phyloP scores from a whole-genome alignment of 2,888 invertebrate genomes.

The Ischnura elegans region DNA sequence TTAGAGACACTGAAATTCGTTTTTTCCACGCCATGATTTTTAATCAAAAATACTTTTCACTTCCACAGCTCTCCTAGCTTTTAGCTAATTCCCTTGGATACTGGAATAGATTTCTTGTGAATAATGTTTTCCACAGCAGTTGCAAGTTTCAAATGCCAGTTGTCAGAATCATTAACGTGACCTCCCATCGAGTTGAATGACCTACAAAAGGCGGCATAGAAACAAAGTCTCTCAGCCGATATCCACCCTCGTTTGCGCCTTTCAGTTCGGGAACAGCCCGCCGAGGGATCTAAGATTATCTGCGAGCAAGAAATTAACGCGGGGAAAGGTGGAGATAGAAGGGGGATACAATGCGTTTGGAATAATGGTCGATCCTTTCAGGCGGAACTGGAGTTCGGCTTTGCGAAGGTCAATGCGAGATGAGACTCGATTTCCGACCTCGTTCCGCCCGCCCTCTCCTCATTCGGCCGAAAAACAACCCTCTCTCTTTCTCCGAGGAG shows the following conservation, averaged over 20 bases:
- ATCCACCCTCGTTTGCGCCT: neutral
- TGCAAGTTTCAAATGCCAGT: too few relatives aligned
- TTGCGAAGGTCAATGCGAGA: neutral
- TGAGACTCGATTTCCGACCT: neutral
- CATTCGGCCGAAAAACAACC: neutral
- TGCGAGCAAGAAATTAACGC: neutral
- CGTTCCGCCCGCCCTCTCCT: neutral
- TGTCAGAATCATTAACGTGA: neutral
- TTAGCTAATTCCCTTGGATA: too few relatives aligned
- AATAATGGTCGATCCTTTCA: neutral
- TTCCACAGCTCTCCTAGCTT: too few relatives aligned
- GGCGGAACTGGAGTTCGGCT: neutral
- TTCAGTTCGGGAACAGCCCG: neutral
- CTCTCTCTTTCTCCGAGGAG: neutral
- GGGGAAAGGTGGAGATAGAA: neutral
- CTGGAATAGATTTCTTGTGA: too few relatives aligned
- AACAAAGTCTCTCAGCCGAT: neutral
- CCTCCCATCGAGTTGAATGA: neutral
- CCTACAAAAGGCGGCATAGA: neutral
- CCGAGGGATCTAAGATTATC: neutral
- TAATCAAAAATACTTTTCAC: too few relatives aligned
- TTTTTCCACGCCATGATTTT: too few relatives aligned
- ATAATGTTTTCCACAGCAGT: too few relatives aligned
- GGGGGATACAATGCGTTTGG: neutral
- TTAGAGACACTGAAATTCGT: too few relatives aligned